Conservation (phyloP, 2,797 vertebrate species). For the Spinus pinus region DNA sequence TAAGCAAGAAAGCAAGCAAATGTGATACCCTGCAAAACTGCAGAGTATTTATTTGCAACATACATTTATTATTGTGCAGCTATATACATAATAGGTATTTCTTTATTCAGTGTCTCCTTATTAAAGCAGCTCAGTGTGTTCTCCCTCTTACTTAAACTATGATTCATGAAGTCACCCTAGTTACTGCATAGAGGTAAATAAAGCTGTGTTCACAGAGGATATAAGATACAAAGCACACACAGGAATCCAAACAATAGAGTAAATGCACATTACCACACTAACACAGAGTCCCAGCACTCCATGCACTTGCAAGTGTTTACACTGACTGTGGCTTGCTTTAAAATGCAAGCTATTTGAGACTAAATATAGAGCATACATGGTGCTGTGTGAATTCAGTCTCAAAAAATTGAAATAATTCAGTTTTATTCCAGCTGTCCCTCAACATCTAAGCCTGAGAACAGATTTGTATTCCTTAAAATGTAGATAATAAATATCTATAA, state of each 20-base stretch:
- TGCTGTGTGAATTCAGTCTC: not conserved
- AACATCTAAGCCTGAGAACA: not conserved
- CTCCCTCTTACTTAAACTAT: not conserved
- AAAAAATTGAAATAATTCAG: not conserved
- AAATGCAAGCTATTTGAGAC: not conserved
- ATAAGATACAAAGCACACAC: not conserved
- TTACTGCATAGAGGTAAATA: not conserved
- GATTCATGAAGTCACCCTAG: not conserved
- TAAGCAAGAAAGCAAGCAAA: not conserved
- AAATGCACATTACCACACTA: not conserved
- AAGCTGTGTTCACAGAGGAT: not conserved
- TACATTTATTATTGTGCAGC: not conserved
- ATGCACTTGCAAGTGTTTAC: not conserved
- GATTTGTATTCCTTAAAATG: not conserved
- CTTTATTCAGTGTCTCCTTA: not conserved
- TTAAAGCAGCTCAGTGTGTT: not conserved
- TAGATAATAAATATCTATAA: not conserved
- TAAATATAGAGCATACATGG: not conserved
- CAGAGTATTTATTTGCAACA: not conserved
- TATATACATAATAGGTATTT: not conserved
- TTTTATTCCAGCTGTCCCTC: not conserved
- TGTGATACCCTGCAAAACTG: constrained; percentile 9
- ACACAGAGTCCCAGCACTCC: not conserved
- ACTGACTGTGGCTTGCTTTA: not conserved
- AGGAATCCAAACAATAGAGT: not conserved